Evolutionary conservation across 2,113 vertebrate species (phyloP).

Genomic region (Peucedramus taeniatus): DNA sequence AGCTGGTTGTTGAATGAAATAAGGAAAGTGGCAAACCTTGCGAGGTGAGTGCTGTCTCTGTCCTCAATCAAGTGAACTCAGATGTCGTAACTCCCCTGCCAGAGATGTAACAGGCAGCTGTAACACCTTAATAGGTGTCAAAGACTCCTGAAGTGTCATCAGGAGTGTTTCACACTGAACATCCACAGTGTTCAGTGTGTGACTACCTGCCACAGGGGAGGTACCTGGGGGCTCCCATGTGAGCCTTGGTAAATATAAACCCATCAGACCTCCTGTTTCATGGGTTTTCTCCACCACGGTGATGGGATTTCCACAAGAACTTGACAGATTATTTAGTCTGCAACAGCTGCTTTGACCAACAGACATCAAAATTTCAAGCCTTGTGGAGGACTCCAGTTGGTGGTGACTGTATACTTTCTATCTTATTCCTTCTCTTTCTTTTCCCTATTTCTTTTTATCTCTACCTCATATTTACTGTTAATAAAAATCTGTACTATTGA

Average conservation of each 20-base stretch:
- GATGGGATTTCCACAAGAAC: not conserved
- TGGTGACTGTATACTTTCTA: not conserved
- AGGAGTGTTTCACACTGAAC: too few relatives aligned
- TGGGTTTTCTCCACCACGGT: not conserved
- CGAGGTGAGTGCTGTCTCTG: fast-evolving
- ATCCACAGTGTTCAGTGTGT: not conserved
- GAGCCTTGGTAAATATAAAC: not conserved
- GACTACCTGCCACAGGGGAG: not conserved
- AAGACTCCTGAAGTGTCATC: not conserved
- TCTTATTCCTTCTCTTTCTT: not conserved
- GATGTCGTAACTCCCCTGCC: not conserved
- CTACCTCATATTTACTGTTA: not conserved
- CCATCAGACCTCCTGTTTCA: not conserved
- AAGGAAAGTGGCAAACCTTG: not conserved
- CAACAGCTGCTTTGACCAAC: not conserved
- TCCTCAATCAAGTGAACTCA: not conserved
- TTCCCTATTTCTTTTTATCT: not conserved
- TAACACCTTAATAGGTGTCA: not conserved
- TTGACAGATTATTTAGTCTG: not conserved
- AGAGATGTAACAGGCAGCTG: not conserved
- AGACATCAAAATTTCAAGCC: not conserved
- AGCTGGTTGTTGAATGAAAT: not conserved
- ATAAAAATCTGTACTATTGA: not conserved
- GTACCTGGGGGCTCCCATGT: not conserved
- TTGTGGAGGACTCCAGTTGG: fast-evolving